Base-by-base conservation (phyloP, 2,888 invertebrate species). In the Amiota mariae region DNA sequence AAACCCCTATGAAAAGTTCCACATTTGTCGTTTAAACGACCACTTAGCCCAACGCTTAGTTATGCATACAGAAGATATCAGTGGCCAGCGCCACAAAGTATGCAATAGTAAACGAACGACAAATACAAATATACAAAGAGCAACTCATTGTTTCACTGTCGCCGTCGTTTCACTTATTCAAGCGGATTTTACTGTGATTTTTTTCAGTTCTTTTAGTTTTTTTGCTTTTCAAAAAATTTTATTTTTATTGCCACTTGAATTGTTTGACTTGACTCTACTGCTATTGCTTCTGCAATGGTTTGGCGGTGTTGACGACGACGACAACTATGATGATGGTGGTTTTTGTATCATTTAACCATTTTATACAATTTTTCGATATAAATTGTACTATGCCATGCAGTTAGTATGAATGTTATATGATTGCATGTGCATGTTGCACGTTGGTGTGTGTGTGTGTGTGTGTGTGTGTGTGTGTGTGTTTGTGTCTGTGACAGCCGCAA, bases 401-500 rank as follows among this genome's bases (percentile, higher is more conserved):
- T 36, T 36, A 6, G 36, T 4, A 36, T 36, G 36, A 6, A 6
- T 36, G 6, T 36, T 36, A 6, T 36, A 36, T 36, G 36, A 6
- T 36, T 36, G 18, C 59, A 59, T 59, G 18, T 59, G 59, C 20
- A 36, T 36, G 36, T 36, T 59, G 59, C 20, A 36, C 8, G 36
- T 36, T 13, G 18, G 54, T 61, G 18, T 59, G 70, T n/a, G 36
- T 56, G 15, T 56, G 46, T 36, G 71, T n/a, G n/a, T n/a, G 54
- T 61, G 18, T 59, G 70, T n/a, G 54, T 61, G 18, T 59, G 70
- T n/a, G 54, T 61, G 18, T 59, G 70, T n/a, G n/a, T n/a, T n/a
- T n/a, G n/a, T n/a, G 36, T 56, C 36, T 56, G 46, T 36, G 71
- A 47, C 70, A 47, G 79, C 76, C 77, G 83, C 54, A 78, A 83